These are phyloP conservation scores for Triplophysa bombifrons DNA, from an alignment of 2,797 vertebrate species.

Conservation along the genomic window DNA sequence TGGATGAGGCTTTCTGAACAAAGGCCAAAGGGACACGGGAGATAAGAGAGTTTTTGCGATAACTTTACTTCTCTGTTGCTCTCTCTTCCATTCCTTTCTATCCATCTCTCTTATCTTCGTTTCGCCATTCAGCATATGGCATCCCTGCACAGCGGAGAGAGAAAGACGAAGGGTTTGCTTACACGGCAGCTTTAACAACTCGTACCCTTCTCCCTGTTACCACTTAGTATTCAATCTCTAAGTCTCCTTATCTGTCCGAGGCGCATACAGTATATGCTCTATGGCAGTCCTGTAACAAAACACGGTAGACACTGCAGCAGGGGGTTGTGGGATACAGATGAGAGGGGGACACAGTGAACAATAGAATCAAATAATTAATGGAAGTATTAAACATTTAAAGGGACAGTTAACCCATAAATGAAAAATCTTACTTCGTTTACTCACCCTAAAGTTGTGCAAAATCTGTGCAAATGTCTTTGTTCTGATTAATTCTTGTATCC, in stretches of 20 bases:
- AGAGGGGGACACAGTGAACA: background rate
- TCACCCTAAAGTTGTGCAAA: no score
- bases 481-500: no score
- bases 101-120: constrained; percentile 52
- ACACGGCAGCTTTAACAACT: constrained; percentile 34
- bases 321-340: constrained; percentile 8
- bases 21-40: constrained; percentile 53
- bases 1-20: constrained; percentile 46
- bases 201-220: constrained; percentile 31
- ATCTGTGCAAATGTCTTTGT: no score
- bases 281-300: constrained; percentile 26
- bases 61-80: constrained; percentile 45
- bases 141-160: constrained; percentile 30
- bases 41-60: constrained; percentile 55
- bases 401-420: no score
- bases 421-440: no score
- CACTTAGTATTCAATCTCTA: constrained; percentile 58
- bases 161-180: constrained; percentile 51
- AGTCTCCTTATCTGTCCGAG: constrained; percentile 44
- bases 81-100: constrained; percentile 42
- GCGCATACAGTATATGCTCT: background rate
- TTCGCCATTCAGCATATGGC: constrained; percentile 53
- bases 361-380: background rate
- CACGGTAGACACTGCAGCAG: background rate
- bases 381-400: background rate